Conservation (phyloP, 2,888 invertebrate genomes). For the Drosophila atripex region DNA sequence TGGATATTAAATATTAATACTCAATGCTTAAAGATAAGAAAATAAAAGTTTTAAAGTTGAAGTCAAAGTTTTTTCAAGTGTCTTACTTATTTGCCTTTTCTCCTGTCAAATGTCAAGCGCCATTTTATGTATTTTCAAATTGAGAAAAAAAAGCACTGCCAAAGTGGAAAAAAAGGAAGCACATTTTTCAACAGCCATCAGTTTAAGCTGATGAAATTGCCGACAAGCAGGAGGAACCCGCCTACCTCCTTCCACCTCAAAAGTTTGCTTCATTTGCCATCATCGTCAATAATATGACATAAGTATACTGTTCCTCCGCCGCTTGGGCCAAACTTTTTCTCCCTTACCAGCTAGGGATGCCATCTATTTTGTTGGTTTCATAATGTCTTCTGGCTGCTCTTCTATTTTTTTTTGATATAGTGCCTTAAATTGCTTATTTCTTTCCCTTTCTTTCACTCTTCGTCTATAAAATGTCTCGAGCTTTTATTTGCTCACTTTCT, state of each 20-base stretch:
- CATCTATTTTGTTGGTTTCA: constrained; percentile 56
- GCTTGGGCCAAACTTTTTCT: constrained; percentile 21
- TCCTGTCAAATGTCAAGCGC: constrained; percentile 63
- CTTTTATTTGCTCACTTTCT: constrained; percentile 18
- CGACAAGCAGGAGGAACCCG: constrained; percentile 12
- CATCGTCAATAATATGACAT: constrained; percentile 69
- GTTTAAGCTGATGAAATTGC: constrained; percentile 63
- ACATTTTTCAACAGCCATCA: constrained; percentile 75
- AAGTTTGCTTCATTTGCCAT: constrained; percentile 64
- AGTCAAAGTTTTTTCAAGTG: background rate
- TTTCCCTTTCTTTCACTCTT: background rate
- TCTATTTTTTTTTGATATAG: constrained; percentile 38
- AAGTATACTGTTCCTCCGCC: constrained; percentile 40
- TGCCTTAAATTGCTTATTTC: constrained; percentile 21
- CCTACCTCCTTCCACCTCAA: background rate
- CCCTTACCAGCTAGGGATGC: constrained; percentile 1
- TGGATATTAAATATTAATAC: too few species aligned
- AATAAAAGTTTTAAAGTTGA: background rate
- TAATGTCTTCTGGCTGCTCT: constrained; percentile 56
- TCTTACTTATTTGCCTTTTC: background rate
- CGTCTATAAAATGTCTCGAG: background rate
- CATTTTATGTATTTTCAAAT: constrained; percentile 61
- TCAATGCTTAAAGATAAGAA: too few species aligned
- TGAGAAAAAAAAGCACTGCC: constrained; percentile 20
- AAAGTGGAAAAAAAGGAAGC: constrained; percentile 44